Evolutionary conservation across 2,797 vertebrate species (phyloP), one percentile per base, ranked within the genome.

Genomic region (Simalia tracyae): DNA sequence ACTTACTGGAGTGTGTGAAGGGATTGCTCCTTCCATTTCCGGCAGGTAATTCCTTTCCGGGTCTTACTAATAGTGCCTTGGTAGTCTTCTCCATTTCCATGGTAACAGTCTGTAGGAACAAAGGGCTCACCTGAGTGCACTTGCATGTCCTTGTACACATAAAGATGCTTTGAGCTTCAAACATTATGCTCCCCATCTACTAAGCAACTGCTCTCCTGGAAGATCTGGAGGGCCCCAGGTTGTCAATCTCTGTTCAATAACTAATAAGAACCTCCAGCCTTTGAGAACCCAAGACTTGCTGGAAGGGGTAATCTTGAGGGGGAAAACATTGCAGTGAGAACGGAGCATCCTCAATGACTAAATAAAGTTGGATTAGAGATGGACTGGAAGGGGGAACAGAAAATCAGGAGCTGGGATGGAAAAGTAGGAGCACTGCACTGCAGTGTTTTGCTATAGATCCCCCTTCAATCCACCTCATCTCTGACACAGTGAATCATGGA

Each of bases 11-110:
- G 98, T 92, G 95, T 97, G 0, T 99, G 98, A 57, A 98, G 98
- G 0, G 95, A 97, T 94, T 98, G 97, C 0, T 98, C 96, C 1
- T 98, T 98, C 99, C 99, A 99, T 2, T 94, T 98, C 97, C 99
- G 98, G 95, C 99, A 99, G 50, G 97, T 97, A 96, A 99, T 98
- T 42, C 99, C 99, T 89, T 99, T 99, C 84, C 99, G 98, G 0
- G 99, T 99, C 97, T 98, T 99, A 95, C 98, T 98, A 92, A 99
- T 97, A 0, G 93, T 96, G 72, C 99, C 99, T 0, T 86, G 95
- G 95, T 99, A 99, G 90, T 97, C 98, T 96, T 97, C 98, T 0
- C 99, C 99, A 46, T 98, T 97, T 95, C 98, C 98, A 0, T 97
- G 97, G 95, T 99, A 99, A 95, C 97, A 98, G 81, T 98, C 98